Conservation (phyloP, 2,113 vertebrate species). For the Crotophaga sulcirostris region DNA sequence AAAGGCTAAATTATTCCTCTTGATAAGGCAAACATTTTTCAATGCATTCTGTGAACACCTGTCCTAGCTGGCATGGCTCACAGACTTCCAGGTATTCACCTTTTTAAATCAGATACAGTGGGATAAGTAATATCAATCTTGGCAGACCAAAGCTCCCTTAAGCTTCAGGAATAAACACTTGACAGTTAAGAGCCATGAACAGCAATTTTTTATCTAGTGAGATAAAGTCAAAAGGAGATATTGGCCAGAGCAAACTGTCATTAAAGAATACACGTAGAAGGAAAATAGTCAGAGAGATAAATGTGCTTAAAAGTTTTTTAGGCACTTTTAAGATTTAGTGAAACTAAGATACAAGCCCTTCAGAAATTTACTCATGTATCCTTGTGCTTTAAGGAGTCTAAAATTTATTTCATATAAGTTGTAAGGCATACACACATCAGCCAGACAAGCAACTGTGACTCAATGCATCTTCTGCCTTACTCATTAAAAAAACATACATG, state of each 20-base stretch:
- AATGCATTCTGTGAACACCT: background rate
- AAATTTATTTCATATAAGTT: background rate
- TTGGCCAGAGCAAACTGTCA: background rate
- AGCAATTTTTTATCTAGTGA: background rate
- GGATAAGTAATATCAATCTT: background rate
- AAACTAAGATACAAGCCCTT: background rate
- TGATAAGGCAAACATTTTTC: background rate
- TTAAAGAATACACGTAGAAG: background rate
- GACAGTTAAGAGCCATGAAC: background rate
- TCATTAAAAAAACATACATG: background rate
- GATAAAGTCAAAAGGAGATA: background rate
- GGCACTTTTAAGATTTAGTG: background rate
- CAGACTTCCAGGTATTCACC: background rate
- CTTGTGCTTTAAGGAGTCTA: background rate
- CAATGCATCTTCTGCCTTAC: background rate
- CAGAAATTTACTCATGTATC: background rate
- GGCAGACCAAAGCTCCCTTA: background rate
- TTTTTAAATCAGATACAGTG: background rate
- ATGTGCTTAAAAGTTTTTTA: background rate
- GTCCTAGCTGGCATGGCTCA: background rate
- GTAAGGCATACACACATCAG: background rate
- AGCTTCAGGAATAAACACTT: background rate
- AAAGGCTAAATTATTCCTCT: background rate
- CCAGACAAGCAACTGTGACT: background rate
- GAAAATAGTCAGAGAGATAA: background rate